Conservation (phyloP, 2,888 invertebrate species). For the Hyalella azteca region DNA sequence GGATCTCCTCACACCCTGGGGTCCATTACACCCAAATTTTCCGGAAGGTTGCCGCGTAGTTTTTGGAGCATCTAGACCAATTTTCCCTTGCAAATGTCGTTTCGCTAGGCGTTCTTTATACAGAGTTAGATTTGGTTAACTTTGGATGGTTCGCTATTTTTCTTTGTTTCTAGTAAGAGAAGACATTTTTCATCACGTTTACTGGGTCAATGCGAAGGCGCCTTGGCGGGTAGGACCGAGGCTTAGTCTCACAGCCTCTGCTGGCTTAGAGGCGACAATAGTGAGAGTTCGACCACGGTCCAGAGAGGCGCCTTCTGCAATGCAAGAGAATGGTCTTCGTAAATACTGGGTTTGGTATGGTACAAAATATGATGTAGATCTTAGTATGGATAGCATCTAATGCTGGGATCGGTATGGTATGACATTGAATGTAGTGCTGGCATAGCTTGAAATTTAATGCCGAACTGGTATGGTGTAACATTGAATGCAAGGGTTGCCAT, state of each 20-base stretch:
- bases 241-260: neutral
- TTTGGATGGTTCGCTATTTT: neutral
- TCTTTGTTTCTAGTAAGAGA: neutral
- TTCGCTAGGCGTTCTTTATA: conserved; percentile 23
- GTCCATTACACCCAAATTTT: conserved; percentile 25
- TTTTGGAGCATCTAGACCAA: neutral
- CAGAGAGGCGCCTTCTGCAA: no score
- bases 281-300: no score
- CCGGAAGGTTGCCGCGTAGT: neutral
- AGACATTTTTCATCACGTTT: neutral
- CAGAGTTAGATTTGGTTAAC: conserved; percentile 9
- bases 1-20: conserved; percentile 1
- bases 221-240: neutral
- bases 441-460: no score
- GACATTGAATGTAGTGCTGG: no score
- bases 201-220: neutral
- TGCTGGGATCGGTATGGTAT: no score
- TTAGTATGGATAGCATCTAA: no score
- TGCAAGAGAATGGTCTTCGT: no score
- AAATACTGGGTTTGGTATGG: no score
- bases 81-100: neutral
- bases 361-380: no score
- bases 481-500: no score
- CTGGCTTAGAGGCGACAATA: no score
- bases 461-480: no score